Conservation (phyloP, 2,888 invertebrate species). For the Microplitis manilae region DNA sequence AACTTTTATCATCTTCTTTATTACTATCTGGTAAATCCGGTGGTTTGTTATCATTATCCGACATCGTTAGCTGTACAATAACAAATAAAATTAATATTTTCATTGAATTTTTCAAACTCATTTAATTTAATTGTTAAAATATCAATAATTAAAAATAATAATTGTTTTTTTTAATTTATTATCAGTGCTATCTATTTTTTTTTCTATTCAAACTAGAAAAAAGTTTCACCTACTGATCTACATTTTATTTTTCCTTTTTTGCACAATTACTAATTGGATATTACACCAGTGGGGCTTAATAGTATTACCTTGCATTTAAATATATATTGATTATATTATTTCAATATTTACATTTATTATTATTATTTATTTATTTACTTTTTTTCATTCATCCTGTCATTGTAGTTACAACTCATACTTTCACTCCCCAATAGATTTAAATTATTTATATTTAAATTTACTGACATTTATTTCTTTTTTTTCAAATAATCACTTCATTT, state of each 20-base stretch:
- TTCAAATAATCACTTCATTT: not conserved
- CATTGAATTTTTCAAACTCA: constrained; percentile 52
- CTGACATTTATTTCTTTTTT: not conserved
- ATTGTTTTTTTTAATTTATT: not conserved
- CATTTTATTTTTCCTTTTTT: constrained; percentile 5
- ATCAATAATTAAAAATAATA: not conserved
- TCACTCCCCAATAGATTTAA: not conserved
- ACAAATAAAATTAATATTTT: constrained; percentile 64
- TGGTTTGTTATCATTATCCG: constrained; percentile 63
- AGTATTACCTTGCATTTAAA: constrained; percentile 6
- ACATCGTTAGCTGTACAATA: constrained; percentile 67
- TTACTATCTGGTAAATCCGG: constrained; percentile 52
- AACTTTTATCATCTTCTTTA: not conserved
- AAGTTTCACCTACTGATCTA: constrained; percentile 18
- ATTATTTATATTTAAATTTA: not conserved
- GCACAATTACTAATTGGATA: constrained; percentile 26
- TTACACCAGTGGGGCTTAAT: constrained; percentile 12
- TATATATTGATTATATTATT: not conserved
- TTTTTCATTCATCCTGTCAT: not conserved
- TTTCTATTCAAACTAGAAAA: constrained; percentile 8
- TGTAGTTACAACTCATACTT: not conserved
- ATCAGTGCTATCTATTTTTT: not conserved
- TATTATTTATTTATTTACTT: not conserved
- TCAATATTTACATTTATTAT: constrained; percentile 1
- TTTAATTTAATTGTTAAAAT: constrained; percentile 29